phyloP scores from a whole-genome alignment of 2,113 vertebrate genomes.

The Pampusana beccarii region DNA sequence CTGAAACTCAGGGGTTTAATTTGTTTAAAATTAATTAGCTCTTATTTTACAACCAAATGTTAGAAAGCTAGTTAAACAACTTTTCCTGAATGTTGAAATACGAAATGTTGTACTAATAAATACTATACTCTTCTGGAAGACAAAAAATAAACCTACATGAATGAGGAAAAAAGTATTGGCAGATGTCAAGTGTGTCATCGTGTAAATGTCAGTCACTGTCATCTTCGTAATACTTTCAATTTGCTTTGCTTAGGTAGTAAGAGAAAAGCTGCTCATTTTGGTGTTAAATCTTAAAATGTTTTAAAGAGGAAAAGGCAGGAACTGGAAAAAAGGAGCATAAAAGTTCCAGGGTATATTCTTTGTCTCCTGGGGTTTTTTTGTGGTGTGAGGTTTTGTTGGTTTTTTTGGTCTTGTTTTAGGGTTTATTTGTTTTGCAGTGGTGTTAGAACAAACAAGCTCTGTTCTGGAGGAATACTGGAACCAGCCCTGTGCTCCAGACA shows the following conservation, averaged over 20 bases:
- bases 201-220: slow-evolving; percentile 16
- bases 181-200: not conserved
- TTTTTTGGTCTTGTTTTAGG: not conserved
- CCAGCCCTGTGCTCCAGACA: fast-evolving
- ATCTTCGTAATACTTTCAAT: not conserved
- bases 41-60: not conserved
- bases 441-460: not conserved
- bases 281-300: not conserved
- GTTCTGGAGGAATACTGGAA: not conserved
- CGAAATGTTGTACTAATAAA: not conserved
- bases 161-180: not conserved
- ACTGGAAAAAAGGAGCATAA: not conserved
- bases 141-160: not conserved
- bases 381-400: too few relatives aligned
- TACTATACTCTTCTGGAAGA: not conserved
- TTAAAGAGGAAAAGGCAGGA: not conserved
- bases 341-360: not conserved
- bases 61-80: not conserved
- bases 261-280: not conserved
- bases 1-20: not conserved
- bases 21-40: not conserved
- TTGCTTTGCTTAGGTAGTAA: not conserved
- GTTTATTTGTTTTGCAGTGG: not conserved
- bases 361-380: not conserved
- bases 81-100: not conserved